Evolutionary conservation across 2,113 vertebrate species (phyloP).

Genomic region (Kobus ellipsiprymnus): DNA sequence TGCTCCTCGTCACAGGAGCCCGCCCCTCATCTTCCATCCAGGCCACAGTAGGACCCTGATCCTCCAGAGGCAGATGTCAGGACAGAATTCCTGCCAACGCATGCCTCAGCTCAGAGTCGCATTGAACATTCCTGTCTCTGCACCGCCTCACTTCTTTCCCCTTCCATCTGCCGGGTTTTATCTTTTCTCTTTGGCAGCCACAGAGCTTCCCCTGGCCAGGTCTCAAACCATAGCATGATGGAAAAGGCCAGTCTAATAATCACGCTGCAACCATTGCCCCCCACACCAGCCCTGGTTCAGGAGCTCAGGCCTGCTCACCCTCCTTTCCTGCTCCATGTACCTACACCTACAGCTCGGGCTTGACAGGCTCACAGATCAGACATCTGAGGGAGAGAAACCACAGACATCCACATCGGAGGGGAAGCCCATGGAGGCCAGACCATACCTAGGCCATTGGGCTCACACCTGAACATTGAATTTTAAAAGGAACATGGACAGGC

Average conservation of each 20-base stretch:
- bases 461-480: neutral
- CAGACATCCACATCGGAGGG: neutral
- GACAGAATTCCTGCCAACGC: neutral
- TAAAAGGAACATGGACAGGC: neutral
- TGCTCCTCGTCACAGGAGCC: neutral
- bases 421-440: neutral
- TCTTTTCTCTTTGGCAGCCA: neutral
- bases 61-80: neutral
- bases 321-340: neutral
- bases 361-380: neutral
- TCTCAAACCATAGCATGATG: neutral
- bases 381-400: neutral
- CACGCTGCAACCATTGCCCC: neutral
- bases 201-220: neutral
- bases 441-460: neutral
- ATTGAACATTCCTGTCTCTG: neutral
- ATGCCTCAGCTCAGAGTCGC: neutral
- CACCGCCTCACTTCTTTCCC: neutral
- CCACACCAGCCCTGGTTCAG: too few species aligned
- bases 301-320: neutral
- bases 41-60: neutral
- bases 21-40: neutral
- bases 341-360: neutral
- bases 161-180: neutral
- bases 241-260: neutral